phyloP scores from a whole-genome alignment of 2,113 vertebrate species.

The Myrmecophaga tridactyla region DNA sequence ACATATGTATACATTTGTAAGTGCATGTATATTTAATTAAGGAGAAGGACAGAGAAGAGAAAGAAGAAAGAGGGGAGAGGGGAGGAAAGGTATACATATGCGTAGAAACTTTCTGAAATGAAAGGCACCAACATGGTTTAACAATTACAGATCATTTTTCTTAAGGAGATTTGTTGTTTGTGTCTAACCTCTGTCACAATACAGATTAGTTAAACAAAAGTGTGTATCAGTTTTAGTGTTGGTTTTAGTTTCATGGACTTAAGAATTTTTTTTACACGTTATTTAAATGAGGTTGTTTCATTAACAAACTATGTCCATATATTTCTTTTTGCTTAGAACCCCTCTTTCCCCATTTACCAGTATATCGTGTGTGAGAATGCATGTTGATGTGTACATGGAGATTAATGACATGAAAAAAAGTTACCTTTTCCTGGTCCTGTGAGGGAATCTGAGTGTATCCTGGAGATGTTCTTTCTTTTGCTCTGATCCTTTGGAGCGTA shows the following conservation, averaged over 20 bases:
- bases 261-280: conserved; percentile 6
- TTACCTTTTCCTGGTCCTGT: not conserved
- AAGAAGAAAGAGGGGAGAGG: not conserved
- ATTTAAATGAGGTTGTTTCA: not conserved
- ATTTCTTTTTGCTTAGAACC: not conserved
- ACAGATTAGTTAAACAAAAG: not conserved
- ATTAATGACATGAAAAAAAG: not conserved
- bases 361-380: not conserved
- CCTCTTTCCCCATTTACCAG: not conserved
- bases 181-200: not conserved
- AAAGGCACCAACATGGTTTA: not conserved
- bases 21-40: not conserved
- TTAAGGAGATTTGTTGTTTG: not conserved
- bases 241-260: not conserved
- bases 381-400: not conserved
- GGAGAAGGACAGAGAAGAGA: not conserved
- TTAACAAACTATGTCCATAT: not conserved
- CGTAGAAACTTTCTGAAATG: conserved; percentile 1
- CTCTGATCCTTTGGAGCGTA: not conserved
- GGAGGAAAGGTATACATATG: too few species aligned
- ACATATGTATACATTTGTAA: not conserved
- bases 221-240: not conserved
- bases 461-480: not conserved
- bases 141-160: not conserved
- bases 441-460: not conserved